Percentiles rank a stretch among this genome's conserved stretches.
phyloP scores from a whole-genome alignment of 2,113 vertebrate species.

The Uria lomvia region DNA sequence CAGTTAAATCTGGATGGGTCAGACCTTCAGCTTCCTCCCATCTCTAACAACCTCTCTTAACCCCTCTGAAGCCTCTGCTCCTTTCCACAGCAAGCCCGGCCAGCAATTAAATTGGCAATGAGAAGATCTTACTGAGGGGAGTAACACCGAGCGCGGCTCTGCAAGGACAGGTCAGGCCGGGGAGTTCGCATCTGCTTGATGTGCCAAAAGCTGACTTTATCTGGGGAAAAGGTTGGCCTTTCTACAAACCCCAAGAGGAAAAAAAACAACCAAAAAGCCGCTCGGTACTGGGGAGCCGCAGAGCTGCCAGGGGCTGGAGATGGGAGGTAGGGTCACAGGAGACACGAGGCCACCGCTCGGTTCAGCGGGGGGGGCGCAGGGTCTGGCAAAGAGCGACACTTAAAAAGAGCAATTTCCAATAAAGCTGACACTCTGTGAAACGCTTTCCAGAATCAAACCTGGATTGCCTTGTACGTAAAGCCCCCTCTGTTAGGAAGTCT shows the following conservation, averaged over 20 bases:
- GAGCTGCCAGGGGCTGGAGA: background rate
- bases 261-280: background rate
- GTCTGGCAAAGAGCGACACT: background rate
- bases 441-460: background rate
- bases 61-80: background rate
- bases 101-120: background rate
- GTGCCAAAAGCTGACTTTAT: background rate
- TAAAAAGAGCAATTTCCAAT: background rate
- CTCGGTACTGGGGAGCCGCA: fast-evolving
- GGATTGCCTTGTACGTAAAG: background rate
- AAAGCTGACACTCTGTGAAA: background rate
- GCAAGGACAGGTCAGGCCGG: fast-evolving
- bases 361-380: fast-evolving
- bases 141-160: fast-evolving
- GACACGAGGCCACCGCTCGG: fast-evolving
- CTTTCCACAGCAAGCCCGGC: background rate
- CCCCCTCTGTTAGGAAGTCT: background rate
- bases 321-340: background rate
- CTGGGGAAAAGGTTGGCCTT: background rate
- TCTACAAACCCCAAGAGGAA: background rate
- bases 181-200: background rate
- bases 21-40: background rate
- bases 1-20: background rate
- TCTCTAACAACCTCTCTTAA: background rate
- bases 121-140: background rate